These are phyloP conservation scores for Polypterus bichir DNA, from an alignment of 2,113 vertebrate species.

Conservation along the genomic window DNA sequence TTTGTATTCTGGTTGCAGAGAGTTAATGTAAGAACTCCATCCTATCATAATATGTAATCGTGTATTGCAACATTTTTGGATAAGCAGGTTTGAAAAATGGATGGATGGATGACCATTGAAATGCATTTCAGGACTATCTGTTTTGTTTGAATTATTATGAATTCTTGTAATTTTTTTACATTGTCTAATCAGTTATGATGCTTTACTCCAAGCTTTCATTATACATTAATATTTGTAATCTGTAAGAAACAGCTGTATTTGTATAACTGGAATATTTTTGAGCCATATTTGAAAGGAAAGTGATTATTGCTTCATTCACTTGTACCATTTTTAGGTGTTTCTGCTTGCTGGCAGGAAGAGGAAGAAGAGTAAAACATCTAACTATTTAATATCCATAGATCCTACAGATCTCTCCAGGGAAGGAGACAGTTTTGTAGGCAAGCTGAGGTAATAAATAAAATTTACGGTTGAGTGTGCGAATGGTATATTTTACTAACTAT, in stretches of 20 bases:
- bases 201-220: not conserved
- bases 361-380: slow-evolving; percentile 96
- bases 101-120: too few species aligned
- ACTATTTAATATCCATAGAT: slow-evolving; percentile 92
- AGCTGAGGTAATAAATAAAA: slow-evolving; percentile 64
- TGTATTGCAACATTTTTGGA: too few species aligned
- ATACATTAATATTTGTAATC: not conserved
- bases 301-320: slow-evolving; percentile 17
- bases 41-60: too few species aligned
- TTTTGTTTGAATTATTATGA: too few species aligned
- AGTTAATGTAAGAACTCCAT: too few species aligned
- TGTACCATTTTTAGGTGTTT: slow-evolving; percentile 58
- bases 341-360: slow-evolving; percentile 88
- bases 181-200: not conserved
- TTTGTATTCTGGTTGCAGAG: too few species aligned
- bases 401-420: slow-evolving; percentile 84
- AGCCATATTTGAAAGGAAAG: too few species aligned
- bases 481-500: too few species aligned
- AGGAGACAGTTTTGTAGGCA: slow-evolving; percentile 84
- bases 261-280: not conserved
- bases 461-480: too few species aligned
- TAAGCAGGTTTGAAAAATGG: too few species aligned
- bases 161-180: too few species aligned
- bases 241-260: slow-evolving; percentile 3
- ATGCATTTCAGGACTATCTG: too few species aligned